phyloP scores from a whole-genome alignment of 2,888 invertebrate genomes.

The Morpho deidamia region DNA sequence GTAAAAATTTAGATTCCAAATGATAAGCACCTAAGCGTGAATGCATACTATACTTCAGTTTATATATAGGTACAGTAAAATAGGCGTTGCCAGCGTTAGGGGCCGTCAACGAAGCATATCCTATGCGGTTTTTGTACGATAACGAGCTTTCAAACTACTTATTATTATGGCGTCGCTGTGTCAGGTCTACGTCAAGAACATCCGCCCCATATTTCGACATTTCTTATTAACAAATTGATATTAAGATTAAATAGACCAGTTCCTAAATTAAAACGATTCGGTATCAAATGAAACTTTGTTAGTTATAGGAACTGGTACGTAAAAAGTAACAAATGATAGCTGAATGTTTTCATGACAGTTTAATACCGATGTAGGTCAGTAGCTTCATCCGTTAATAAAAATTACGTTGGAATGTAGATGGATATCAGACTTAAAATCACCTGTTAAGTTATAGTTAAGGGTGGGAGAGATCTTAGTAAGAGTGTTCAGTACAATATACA shows the following conservation, averaged over 20 bases:
- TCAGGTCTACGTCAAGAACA: conserved; percentile 71
- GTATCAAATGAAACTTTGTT: conserved; percentile 37
- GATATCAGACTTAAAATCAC: conserved; percentile 31
- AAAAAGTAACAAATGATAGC: conserved; percentile 59
- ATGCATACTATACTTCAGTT: conserved; percentile 7
- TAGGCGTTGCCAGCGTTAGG: conserved; percentile 55
- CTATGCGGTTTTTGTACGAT: conserved; percentile 66
- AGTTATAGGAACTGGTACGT: conserved; percentile 23
- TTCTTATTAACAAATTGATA: conserved; percentile 39
- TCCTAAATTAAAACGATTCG: conserved; percentile 33
- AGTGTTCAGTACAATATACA: background rate
- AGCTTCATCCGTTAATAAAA: conserved; percentile 50
- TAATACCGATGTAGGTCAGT: conserved; percentile 59
- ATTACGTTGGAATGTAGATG: conserved; percentile 52
- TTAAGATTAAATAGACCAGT: conserved; percentile 35
- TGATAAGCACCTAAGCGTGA: conserved; percentile 14
- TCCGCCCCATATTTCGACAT: conserved; percentile 64
- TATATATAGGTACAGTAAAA: conserved; percentile 25
- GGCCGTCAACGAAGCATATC: conserved; percentile 64
- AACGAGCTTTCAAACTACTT: conserved; percentile 60
- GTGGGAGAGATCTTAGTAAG: background rate
- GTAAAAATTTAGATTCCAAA: background rate
- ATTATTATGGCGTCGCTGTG: conserved; percentile 71
- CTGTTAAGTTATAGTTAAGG: conserved; percentile 3
- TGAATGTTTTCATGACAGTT: conserved; percentile 68